Evolutionary conservation across 2,797 vertebrate genomes (phyloP).

Genomic region (Brotula barbata): DNA sequence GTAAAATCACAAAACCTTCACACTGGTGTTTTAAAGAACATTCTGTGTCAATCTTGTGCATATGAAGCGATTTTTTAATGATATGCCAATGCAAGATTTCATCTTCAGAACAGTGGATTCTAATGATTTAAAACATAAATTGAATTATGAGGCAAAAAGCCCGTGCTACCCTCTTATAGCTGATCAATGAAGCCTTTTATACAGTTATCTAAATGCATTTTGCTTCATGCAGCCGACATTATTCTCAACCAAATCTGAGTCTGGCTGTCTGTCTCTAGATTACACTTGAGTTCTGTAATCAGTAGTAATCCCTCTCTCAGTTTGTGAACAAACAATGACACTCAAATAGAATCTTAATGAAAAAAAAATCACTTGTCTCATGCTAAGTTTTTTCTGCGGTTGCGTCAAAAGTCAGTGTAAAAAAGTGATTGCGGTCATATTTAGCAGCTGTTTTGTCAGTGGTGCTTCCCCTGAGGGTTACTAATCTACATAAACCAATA

Average conservation of each 20-base stretch:
- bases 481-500: constrained; percentile 23
- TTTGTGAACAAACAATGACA: constrained; percentile 54
- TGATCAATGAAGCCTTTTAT: not conserved
- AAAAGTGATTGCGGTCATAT: constrained; percentile 25
- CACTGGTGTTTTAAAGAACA: not conserved
- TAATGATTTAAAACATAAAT: constrained; percentile 18
- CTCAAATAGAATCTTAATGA: constrained; percentile 60
- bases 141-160: constrained; percentile 42
- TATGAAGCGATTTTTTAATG: not conserved
- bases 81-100: constrained; percentile 5
- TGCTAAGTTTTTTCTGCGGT: constrained; percentile 29
- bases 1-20: not conserved
- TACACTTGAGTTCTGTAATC: constrained; percentile 62
- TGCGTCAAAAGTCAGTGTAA: constrained; percentile 26
- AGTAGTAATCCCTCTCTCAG: constrained; percentile 39
- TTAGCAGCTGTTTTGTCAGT: constrained; percentile 10
- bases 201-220: no score
- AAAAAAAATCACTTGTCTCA: constrained; percentile 49
- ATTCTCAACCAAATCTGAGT: constrained; percentile 25
- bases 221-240: constrained; percentile 23
- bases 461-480: not conserved
- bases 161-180: no score
- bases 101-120: constrained; percentile 12
- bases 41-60: constrained; percentile 12
- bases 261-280: constrained; percentile 52